phyloP scores from a whole-genome alignment of 2,113 vertebrate species.

The Bothrops jararaca region DNA sequence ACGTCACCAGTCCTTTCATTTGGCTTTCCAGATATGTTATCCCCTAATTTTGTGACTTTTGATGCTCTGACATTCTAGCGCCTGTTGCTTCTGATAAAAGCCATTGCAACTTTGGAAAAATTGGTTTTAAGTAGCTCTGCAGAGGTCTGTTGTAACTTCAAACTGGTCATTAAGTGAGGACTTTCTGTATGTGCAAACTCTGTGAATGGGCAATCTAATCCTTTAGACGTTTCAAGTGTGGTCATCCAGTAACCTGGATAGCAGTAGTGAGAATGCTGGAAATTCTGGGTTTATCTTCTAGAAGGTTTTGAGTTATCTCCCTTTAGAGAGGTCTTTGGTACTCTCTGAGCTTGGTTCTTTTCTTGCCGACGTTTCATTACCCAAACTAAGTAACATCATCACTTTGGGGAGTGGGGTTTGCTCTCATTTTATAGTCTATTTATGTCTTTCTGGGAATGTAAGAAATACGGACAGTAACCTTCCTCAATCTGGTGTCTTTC shows the following conservation, averaged over 20 bases:
- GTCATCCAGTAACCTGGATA: not conserved
- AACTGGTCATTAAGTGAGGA: not conserved
- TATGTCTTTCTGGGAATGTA: not conserved
- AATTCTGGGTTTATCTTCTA: not conserved
- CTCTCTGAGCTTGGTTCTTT: not conserved
- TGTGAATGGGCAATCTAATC: not conserved
- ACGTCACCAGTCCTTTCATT: not conserved
- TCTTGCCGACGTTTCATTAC: not conserved
- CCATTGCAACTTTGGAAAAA: not conserved
- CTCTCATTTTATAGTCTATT: not conserved
- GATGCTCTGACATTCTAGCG: not conserved
- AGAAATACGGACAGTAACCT: not conserved
- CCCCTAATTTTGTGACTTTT: not conserved
- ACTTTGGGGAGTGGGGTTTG: not conserved
- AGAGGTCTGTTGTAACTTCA: not conserved
- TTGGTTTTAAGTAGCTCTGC: not conserved
- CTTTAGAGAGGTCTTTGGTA: not conserved
- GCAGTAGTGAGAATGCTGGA: not conserved
- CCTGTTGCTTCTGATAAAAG: not conserved
- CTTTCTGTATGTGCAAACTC: not conserved
- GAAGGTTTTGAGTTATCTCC: not conserved
- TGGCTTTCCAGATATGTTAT: slow-evolving; percentile 16
- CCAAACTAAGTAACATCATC: not conserved
- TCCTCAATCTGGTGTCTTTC: not conserved
- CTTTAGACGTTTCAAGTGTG: not conserved